Evolutionary conservation across 2,797 vertebrate species (phyloP), one percentile per base, ranked within the genome.

Genomic region (Cuculus canorus): DNA sequence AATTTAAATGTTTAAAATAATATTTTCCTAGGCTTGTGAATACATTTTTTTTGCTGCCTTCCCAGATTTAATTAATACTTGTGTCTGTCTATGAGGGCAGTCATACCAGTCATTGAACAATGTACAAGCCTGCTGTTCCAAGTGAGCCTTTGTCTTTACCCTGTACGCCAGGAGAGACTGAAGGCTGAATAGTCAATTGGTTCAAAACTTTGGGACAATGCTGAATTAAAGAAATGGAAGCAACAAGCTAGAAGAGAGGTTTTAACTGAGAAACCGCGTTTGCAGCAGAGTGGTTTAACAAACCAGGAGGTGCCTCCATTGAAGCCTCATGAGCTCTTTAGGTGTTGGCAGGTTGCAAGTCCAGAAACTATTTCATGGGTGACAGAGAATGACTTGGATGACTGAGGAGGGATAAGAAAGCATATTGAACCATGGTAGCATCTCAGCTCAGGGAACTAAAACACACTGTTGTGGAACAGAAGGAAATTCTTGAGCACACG

Each of bases 291-390:
- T 25, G 33, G 27, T 19, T 77, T 41, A 75, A 45, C 48, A 86
- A 50, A 39, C 9, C 37, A 76, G 54, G 69, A 71, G 39, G 14
- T 60, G 24, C 75, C 52, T 93, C 30, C 52, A 17, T 0, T 4
- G 71, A 75, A 92, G 28, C 35, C 56, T 77, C 35, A 1, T 1
- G 16, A 52, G 56, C 28, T 66, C 39, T 82, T 76, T 32, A 59
- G n/a, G 45, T 77, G 17, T 52, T 57, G 39, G 23, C 53, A 63
- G 27, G 60, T 54, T 11, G 1, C 27, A 37, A 75, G 9, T 41
- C 52, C 69, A 63, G 64, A 80, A 92, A 66, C 32, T 8, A 33
- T 93, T 96, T 92, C 18, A 30, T 68, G 56, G 81, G 33, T 91
- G 83, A 57, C 50, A 1, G 22, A 45, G 23, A 64, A 90, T 27